Evolutionary conservation across 2,113 vertebrate species (phyloP).

Genomic region (Melierax canorus): DNA sequence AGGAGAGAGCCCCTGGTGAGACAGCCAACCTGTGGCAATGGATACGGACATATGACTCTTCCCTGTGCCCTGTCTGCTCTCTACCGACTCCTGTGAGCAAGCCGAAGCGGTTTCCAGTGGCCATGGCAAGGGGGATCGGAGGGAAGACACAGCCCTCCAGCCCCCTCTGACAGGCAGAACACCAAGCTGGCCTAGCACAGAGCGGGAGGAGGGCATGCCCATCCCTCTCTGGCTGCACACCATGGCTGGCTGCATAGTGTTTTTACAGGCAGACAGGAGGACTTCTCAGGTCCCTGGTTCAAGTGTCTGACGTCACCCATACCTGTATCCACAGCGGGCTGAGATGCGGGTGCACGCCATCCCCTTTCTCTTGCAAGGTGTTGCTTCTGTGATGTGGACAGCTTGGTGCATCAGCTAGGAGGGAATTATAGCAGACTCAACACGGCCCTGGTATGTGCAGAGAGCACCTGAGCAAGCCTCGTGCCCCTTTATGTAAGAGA

Average conservation of each 20-base stretch:
- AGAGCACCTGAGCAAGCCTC: background rate
- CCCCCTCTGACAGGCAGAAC: background rate
- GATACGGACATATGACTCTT: background rate
- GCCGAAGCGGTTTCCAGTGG: background rate
- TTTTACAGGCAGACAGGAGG: background rate
- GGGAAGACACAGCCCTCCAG: background rate
- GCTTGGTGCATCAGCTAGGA: background rate
- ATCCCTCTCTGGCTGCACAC: background rate
- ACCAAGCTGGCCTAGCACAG: background rate
- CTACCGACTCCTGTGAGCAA: background rate
- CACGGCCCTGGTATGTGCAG: background rate
- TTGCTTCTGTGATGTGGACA: background rate
- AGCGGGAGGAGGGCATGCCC: background rate
- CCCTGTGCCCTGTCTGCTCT: background rate
- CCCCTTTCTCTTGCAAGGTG: background rate
- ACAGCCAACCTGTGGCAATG: background rate
- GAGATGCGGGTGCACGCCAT: background rate
- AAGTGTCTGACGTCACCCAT: background rate
- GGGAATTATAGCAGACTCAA: background rate
- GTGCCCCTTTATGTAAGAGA: background rate
- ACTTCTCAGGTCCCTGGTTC: background rate
- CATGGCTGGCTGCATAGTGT: background rate
- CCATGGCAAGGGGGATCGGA: accelerated
- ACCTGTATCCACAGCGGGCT: background rate
- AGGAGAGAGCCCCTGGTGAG: background rate